phyloP scores from a whole-genome alignment of 2,113 vertebrate genomes.

The Capreolus pygargus region DNA sequence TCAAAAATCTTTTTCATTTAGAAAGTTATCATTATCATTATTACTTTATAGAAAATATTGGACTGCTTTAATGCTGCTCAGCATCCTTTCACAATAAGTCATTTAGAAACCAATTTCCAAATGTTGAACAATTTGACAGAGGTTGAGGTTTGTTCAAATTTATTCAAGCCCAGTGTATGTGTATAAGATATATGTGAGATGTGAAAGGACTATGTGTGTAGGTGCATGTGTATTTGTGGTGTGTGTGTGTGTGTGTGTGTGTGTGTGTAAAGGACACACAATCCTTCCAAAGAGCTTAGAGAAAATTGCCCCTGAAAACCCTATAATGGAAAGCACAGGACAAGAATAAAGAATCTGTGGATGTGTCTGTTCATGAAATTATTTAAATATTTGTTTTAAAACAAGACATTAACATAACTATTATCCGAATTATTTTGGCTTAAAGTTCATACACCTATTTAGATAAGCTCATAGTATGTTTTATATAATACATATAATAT shows the following conservation, averaged over 20 bases:
- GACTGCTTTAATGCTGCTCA: neutral
- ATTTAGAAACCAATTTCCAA: neutral
- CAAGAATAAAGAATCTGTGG: constrained; percentile 19
- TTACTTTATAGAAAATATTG: neutral
- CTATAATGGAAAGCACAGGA: neutral
- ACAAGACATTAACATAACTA: neutral
- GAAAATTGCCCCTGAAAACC: constrained; percentile 35
- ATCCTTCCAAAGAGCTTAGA: neutral
- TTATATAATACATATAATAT: neutral
- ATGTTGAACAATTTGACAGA: neutral
- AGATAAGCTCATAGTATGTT: neutral
- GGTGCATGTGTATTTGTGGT: neutral
- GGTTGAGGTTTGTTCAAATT: neutral
- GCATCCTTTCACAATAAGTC: neutral
- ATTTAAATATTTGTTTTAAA: constrained; percentile 24
- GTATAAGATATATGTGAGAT: neutral
- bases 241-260: neutral
- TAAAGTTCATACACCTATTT: neutral
- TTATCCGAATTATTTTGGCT: neutral
- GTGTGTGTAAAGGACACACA: neutral
- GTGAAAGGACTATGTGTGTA: neutral
- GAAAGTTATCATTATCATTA: neutral
- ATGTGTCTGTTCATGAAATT: neutral
- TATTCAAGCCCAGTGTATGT: neutral
- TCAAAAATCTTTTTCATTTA: neutral